Percentiles rank a stretch among this genome's conserved stretches.
Conservation (phyloP, 2,113 vertebrate genomes). For the Sialia sialis region DNA sequence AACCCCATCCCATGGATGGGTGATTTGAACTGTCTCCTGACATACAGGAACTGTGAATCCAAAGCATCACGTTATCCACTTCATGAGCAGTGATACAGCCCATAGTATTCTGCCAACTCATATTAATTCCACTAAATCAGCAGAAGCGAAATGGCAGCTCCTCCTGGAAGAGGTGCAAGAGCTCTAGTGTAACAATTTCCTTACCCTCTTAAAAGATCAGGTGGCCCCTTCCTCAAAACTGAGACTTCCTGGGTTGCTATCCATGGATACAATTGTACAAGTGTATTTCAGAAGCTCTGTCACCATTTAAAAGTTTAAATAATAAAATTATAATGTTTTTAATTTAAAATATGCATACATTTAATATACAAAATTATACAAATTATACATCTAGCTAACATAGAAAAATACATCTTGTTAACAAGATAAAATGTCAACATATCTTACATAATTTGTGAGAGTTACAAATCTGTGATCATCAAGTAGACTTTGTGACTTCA, state of each 20-base stretch:
- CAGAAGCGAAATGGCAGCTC: not conserved
- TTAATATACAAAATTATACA: slow-evolving; percentile 79
- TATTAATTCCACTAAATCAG: not conserved
- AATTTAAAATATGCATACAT: slow-evolving; percentile 74
- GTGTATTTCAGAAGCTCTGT: not conserved
- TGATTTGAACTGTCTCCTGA: not conserved
- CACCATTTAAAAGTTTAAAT: not conserved
- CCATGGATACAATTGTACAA: not conserved
- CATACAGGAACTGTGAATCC: not conserved
- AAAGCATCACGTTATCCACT: not conserved
- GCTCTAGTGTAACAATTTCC: not conserved
- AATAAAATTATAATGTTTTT: slow-evolving; percentile 36
- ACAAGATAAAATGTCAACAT: slow-evolving; percentile 69
- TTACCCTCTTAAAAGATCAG: not conserved
- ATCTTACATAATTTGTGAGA: slow-evolving; percentile 58
- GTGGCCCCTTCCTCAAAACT: not conserved
- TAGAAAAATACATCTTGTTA: slow-evolving; percentile 80
- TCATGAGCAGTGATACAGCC: not conserved
- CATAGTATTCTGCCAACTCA: not conserved
- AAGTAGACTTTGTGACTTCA: slow-evolving; percentile 19
- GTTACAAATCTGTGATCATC: slow-evolving; percentile 52
- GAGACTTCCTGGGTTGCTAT: not conserved
- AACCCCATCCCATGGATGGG: not conserved
- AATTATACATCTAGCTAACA: slow-evolving; percentile 74
- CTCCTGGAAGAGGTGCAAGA: not conserved